phyloP scores from a whole-genome alignment of 2,113 vertebrate species.

The Albula goreensis region DNA sequence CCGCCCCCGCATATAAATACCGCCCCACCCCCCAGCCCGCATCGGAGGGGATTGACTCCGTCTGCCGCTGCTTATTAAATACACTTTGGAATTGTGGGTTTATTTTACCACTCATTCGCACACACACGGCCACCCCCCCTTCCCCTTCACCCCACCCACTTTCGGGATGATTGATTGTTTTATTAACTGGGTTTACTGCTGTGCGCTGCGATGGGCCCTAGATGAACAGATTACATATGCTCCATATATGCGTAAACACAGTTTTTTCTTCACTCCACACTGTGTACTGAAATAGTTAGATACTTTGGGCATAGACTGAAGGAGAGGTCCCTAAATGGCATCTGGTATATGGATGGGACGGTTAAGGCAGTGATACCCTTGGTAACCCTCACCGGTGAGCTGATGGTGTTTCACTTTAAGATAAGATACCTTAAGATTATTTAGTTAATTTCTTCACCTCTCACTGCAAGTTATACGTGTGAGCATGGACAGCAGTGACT shows the following conservation, averaged over 20 bases:
- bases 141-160: neutral
- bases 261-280: neutral
- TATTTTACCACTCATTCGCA: constrained; percentile 10
- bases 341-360: neutral
- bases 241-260: neutral
- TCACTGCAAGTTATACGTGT: no score
- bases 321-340: neutral
- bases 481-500: no score
- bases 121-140: neutral
- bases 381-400: neutral
- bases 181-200: constrained; percentile 18
- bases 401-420: neutral
- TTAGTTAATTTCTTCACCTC: no score
- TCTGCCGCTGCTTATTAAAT: constrained; percentile 15
- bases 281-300: neutral
- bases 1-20: neutral
- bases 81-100: constrained; percentile 7
- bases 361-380: neutral
- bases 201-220: neutral
- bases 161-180: constrained; percentile 12
- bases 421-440: no score
- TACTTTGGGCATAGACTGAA: neutral
- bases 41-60: constrained; percentile 10
- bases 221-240: neutral
- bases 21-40: neutral